phyloP scores from a whole-genome alignment of 2,888 invertebrate genomes.

The Nasonovia ribisnigri region DNA sequence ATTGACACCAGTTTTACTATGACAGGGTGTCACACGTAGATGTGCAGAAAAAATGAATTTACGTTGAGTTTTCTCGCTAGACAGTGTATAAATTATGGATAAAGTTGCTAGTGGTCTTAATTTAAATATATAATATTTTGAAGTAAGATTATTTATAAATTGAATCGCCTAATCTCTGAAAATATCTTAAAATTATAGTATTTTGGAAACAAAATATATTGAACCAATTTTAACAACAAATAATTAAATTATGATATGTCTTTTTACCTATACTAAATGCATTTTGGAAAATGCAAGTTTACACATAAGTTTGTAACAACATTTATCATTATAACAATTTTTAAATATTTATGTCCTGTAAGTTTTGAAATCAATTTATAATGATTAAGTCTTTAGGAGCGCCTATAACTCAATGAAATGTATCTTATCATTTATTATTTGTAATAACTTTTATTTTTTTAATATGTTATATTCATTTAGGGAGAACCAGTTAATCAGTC shows the following conservation, averaged over 20 bases:
- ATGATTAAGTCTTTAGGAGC: background rate
- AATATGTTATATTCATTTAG: background rate
- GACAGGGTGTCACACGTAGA: background rate
- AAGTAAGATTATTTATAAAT: background rate
- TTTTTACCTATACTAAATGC: background rate
- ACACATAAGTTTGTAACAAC: background rate
- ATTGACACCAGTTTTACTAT: background rate
- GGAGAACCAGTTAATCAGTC: slow-evolving; percentile 49
- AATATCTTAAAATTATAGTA: too few relatives aligned
- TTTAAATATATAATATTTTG: background rate
- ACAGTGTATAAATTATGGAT: background rate
- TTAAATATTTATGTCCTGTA: background rate
- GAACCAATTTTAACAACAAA: too few relatives aligned
- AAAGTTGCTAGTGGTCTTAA: background rate
- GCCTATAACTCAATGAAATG: background rate
- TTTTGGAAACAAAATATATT: too few relatives aligned
- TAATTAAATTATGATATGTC: background rate
- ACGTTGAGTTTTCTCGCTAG: background rate
- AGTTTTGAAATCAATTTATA: background rate
- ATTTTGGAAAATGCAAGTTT: background rate
- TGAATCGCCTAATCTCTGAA: background rate
- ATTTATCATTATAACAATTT: background rate
- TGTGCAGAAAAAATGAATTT: background rate
- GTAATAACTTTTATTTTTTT: background rate
- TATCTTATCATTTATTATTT: background rate